A percentile compares a stretch with the other conserved stretches of the same genome.
Evolutionary conservation across 2,113 vertebrate genomes (phyloP).

Genomic region (Pituophis catenifer): DNA sequence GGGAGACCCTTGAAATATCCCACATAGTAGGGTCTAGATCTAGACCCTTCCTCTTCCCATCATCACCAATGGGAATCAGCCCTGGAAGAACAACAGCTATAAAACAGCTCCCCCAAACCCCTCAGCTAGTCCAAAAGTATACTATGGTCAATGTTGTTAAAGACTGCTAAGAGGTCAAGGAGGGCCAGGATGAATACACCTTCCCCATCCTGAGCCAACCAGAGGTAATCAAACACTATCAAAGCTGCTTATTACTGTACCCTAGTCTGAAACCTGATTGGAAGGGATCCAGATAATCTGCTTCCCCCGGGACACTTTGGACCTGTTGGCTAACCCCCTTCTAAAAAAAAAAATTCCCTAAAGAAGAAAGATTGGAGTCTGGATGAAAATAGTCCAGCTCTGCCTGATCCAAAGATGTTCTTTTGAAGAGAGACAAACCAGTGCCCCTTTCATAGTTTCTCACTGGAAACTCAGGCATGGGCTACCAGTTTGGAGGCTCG

Average conservation of each 20-base stretch:
- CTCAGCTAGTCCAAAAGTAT: background rate
- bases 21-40: background rate
- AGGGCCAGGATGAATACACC: background rate
- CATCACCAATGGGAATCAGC: background rate
- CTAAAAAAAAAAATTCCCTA: background rate
- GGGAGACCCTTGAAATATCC: background rate
- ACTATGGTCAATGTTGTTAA: background rate
- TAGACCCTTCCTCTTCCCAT: background rate
- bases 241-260: background rate
- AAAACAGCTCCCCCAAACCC: background rate
- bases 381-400: background rate
- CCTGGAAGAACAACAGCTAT: background rate
- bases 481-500: background rate
- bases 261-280: background rate
- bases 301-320: background rate
- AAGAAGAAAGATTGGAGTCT: background rate
- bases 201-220: background rate
- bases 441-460: background rate
- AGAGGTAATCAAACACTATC: background rate
- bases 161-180: background rate
- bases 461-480: background rate
- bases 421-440: background rate
- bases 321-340: background rate
- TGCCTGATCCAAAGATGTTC: background rate
- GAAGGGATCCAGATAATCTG: background rate